These are phyloP conservation scores for Eristalis intricaria DNA, from an alignment of 2,888 invertebrate genomes.

Conservation along the genomic window DNA sequence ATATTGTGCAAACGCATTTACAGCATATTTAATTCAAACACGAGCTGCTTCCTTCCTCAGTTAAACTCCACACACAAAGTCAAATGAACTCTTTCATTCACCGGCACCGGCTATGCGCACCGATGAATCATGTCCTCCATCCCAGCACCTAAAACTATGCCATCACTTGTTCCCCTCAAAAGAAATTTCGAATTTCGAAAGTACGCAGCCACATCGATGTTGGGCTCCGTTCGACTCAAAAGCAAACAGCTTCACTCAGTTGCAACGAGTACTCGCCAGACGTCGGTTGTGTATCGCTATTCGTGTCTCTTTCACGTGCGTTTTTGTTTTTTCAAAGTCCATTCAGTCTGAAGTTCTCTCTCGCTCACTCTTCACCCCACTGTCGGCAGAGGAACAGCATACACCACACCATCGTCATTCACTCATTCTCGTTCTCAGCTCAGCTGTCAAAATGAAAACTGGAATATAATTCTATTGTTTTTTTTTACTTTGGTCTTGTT, in stretches of 20 bases:
- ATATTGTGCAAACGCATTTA: too few species aligned
- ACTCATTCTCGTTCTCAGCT: constrained; percentile 31
- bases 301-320: constrained; percentile 61
- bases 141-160: constrained; percentile 35
- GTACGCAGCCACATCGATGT: constrained; percentile 26
- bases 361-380: constrained; percentile 32
- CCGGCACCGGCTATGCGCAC: neutral
- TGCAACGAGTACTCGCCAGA: constrained; percentile 62
- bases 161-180: neutral
- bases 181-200: constrained; percentile 52
- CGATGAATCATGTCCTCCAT: constrained; percentile 4
- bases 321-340: constrained; percentile 52
- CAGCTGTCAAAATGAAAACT: constrained; percentile 60
- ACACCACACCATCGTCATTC: constrained; percentile 18
- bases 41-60: too few species aligned
- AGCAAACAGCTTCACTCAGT: constrained; percentile 48
- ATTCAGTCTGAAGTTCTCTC: constrained; percentile 46
- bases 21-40: too few species aligned
- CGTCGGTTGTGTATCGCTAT: constrained; percentile 47
- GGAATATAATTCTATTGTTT: constrained; percentile 22
- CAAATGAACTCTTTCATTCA: neutral
- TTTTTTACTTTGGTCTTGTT: constrained; percentile 3
- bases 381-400: neutral
- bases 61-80: neutral
- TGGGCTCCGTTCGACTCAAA: constrained; percentile 26